Conservation (phyloP, 2,888 invertebrate species). For the Antitype chi region DNA sequence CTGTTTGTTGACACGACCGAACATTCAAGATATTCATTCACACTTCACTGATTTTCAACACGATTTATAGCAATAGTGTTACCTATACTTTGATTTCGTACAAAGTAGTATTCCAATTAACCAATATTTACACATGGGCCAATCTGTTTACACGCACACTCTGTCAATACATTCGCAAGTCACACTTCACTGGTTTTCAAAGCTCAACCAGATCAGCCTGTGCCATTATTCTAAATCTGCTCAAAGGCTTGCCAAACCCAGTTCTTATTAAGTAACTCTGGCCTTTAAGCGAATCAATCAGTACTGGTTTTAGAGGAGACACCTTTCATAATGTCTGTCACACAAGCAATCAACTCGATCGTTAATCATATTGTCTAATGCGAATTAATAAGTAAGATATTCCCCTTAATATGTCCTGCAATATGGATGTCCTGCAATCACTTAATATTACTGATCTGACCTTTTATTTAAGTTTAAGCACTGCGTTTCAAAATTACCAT, state of each 20-base stretch:
- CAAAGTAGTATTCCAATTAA: not conserved
- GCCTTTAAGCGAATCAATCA: constrained; percentile 63
- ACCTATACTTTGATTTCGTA: not conserved
- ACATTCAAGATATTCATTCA: constrained; percentile 14
- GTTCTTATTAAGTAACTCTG: constrained; percentile 61
- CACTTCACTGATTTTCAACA: constrained; percentile 35
- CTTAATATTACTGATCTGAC: constrained; percentile 37
- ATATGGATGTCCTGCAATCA: constrained; percentile 47
- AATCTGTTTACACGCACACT: not conserved
- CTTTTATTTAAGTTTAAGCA: constrained; percentile 35
- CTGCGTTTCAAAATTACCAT: constrained; percentile 16
- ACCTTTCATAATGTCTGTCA: constrained; percentile 67
- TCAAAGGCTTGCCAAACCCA: constrained; percentile 58
- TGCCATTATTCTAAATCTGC: constrained; percentile 49
- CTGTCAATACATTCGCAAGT: constrained; percentile 20
- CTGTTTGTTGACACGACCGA: not conserved
- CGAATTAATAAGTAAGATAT: constrained; percentile 53
- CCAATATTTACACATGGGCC: not conserved
- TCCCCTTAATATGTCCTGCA: constrained; percentile 42
- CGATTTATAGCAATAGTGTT: not conserved
- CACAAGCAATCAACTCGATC: constrained; percentile 54
- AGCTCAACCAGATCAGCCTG: constrained; percentile 25
- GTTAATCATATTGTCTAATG: constrained; percentile 55
- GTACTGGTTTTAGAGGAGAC: constrained; percentile 64
- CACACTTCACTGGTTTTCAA: constrained; percentile 42